Conservation (phyloP, 2,888 invertebrate species). For the Macropis europaea region DNA sequence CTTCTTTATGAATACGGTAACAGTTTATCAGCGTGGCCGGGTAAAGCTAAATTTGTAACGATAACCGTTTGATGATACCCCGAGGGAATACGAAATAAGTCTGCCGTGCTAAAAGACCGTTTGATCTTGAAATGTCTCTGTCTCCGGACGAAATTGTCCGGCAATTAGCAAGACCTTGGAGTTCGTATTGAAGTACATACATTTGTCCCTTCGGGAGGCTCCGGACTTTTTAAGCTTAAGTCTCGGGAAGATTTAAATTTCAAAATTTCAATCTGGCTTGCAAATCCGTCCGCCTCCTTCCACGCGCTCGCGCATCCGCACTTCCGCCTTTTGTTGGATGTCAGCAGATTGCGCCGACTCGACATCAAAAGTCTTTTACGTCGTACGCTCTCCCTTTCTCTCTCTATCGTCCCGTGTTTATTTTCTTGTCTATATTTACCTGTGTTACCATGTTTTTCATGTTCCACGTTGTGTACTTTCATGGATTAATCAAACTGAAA, state of each 20-base stretch:
- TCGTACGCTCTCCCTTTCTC: conserved; percentile 63
- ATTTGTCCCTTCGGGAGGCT: conserved; percentile 62
- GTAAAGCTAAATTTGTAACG: conserved; percentile 19
- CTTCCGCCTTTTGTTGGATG: conserved; percentile 65
- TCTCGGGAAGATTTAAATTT: conserved; percentile 81
- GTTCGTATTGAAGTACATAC: conserved; percentile 71
- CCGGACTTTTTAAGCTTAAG: conserved; percentile 77
- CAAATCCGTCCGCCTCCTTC: conserved; percentile 78
- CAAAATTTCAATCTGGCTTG: conserved; percentile 82
- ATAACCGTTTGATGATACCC: conserved; percentile 4
- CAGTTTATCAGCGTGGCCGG: not conserved
- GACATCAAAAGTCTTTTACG: conserved; percentile 78
- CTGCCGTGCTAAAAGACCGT: conserved; percentile 27
- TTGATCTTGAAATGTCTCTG: conserved; percentile 57
- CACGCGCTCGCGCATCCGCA: conserved; percentile 55
- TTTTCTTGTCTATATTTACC: conserved; percentile 22
- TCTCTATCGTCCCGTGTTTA: not conserved
- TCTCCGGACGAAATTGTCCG: conserved; percentile 70
- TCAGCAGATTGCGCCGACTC: conserved; percentile 73
- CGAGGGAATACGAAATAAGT: conserved; percentile 19
- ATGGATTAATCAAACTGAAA: too few relatives aligned
- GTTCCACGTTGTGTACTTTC: conserved; percentile 38
- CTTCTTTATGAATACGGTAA: not conserved
- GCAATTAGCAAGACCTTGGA: conserved; percentile 73
- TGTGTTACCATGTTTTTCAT: not conserved